A percentile compares a stretch with the other conserved stretches of the same genome.
Conservation (phyloP, 2,113 vertebrate genomes). For the Toxotes jaculatrix region DNA sequence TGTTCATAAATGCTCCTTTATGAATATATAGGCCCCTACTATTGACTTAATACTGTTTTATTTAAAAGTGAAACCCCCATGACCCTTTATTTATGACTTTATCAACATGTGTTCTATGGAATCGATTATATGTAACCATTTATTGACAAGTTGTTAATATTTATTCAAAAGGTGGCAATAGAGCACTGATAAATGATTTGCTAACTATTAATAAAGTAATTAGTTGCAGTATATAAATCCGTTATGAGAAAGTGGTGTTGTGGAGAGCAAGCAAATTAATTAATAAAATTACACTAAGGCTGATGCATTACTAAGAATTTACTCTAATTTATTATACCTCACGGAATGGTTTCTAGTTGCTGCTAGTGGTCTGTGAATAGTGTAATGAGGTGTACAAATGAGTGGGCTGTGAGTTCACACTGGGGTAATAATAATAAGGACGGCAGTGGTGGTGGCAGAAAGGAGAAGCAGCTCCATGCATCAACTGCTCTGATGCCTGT, state of each 20-base stretch:
- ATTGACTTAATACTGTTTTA: background rate
- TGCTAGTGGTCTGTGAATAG: too few relatives aligned
- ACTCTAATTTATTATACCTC: background rate
- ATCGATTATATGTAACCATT: background rate
- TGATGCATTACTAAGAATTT: too few relatives aligned
- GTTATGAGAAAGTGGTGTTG: too few relatives aligned
- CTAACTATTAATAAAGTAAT: background rate
- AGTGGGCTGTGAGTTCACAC: background rate
- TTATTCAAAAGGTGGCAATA: background rate
- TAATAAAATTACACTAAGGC: too few relatives aligned
- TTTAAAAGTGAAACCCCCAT: background rate
- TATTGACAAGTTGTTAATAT: background rate
- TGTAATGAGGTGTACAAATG: background rate
- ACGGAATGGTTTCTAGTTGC: background rate
- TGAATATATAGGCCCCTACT: background rate
- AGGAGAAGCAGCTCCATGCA: background rate
- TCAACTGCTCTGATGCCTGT: background rate
- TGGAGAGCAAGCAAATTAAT: too few relatives aligned
- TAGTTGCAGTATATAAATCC: too few relatives aligned
- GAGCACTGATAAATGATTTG: background rate
- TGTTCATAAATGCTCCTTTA: background rate
- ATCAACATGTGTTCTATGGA: background rate
- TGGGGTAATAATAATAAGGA: background rate
- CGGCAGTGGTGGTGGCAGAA: background rate
- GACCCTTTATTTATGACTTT: background rate